phyloP scores from a whole-genome alignment of 1,140 invertebrate genomes.

The Pseudomyrmex gracilis region DNA sequence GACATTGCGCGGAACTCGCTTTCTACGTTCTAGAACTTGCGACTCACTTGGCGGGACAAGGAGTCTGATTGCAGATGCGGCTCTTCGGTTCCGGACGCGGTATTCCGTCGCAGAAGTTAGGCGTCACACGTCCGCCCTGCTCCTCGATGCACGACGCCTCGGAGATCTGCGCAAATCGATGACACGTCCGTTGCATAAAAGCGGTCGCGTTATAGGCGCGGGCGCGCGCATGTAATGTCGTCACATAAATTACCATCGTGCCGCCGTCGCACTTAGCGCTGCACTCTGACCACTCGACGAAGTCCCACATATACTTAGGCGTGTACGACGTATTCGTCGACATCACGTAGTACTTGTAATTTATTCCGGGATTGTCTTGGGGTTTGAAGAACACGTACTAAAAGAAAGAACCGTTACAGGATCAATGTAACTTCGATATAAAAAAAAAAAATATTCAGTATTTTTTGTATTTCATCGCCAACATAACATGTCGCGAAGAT shows the following conservation, averaged over 20 bases:
- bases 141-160: constrained; percentile 84
- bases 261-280: constrained; percentile 84
- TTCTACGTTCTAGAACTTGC: not conserved
- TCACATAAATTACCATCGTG: constrained; percentile 73
- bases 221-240: constrained; percentile 19
- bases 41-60: constrained; percentile 83
- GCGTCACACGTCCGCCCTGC: constrained; percentile 82
- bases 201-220: constrained; percentile 25
- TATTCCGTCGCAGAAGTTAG: constrained; percentile 80
- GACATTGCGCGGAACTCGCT: not conserved
- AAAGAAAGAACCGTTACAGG: not conserved
- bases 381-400: constrained; percentile 82
- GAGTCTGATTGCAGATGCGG: constrained; percentile 82
- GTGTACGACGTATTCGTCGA: constrained; percentile 72
- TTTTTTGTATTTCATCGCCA: not conserved
- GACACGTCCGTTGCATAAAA: constrained; percentile 39
- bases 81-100: constrained; percentile 79
- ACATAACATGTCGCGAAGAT: not conserved
- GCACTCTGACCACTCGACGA: constrained; percentile 83
- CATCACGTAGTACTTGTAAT: constrained; percentile 82
- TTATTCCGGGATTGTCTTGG: constrained; percentile 81
- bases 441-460: not conserved
- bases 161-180: constrained; percentile 74
- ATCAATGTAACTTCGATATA: constrained; percentile 26
- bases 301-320: constrained; percentile 85